These are phyloP conservation scores for Pseudocheirus occidentalis DNA, from an alignment of 2,797 vertebrate genomes.

Conservation along the genomic window DNA sequence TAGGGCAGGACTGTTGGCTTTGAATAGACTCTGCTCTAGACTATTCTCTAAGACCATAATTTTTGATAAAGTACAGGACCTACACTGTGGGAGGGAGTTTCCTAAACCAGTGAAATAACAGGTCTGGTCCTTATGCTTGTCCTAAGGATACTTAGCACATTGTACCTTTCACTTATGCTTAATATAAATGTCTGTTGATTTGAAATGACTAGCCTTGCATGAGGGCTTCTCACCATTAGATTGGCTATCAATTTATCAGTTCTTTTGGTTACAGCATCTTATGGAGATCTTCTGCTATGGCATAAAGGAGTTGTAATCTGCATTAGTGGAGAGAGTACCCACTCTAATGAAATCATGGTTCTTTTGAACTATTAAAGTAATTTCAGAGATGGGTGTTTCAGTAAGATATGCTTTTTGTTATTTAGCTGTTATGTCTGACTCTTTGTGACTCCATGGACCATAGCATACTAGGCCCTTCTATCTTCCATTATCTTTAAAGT, in stretches of 20 bases:
- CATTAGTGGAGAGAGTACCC: not conserved
- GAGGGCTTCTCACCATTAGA: not conserved
- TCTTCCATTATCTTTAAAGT: not conserved
- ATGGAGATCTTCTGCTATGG: not conserved
- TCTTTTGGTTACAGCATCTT: not conserved
- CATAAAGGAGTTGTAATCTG: not conserved
- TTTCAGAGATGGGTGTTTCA: not conserved
- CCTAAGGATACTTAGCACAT: not conserved
- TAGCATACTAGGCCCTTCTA: not conserved
- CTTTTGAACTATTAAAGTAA: not conserved
- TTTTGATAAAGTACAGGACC: not conserved
- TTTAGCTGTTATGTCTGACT: not conserved
- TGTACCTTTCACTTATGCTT: not conserved
- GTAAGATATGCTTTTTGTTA: not conserved
- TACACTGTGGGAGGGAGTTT: not conserved
- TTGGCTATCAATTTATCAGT: not conserved
- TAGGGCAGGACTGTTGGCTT: not conserved
- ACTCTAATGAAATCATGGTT: not conserved
- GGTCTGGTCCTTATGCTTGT: not conserved
- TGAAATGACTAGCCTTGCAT: slow-evolving; percentile 4
- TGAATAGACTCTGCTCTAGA: not conserved
- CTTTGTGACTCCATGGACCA: not conserved
- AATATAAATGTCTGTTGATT: not conserved
- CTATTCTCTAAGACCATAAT: not conserved
- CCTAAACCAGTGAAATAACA: not conserved